Conservation (phyloP, 92 coral and sea anemone genomes). For the Epizoanthus rinbou region DNA sequence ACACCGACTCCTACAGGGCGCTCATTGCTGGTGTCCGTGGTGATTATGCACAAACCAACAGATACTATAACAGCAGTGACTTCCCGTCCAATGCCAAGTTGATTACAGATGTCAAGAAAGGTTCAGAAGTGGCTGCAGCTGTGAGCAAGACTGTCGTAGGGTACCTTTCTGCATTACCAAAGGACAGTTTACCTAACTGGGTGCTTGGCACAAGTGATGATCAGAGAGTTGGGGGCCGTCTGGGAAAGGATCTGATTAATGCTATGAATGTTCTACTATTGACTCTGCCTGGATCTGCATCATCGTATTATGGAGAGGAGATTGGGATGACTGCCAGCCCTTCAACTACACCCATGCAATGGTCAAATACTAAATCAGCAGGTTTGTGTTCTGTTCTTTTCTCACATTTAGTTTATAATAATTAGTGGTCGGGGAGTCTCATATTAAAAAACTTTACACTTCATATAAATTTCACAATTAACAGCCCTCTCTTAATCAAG, state of each 20-base stretch:
- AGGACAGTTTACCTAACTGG: constrained; percentile 79
- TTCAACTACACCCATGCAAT: constrained; percentile 78
- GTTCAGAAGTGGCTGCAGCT: constrained; percentile 12
- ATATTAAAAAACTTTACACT: too few relatives aligned
- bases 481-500: too few relatives aligned
- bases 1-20: constrained; percentile 45
- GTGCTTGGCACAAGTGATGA: constrained; percentile 49
- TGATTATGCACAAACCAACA: constrained; percentile 6
- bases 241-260: constrained; percentile 49
- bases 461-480: too few relatives aligned
- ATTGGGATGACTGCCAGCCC: constrained; percentile 67
- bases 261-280: constrained; percentile 84
- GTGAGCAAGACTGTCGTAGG: constrained; percentile 60
- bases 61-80: constrained; percentile 51
- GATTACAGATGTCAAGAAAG: constrained; percentile 29
- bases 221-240: constrained; percentile 65
- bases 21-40: constrained; percentile 61
- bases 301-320: constrained; percentile 85
- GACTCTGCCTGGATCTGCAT: constrained; percentile 88
- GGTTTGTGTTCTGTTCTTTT: constrained; percentile 46
- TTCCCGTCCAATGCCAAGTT: constrained; percentile 54
- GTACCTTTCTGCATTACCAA: constrained; percentile 59
- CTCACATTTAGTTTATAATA: too few relatives aligned
- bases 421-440: too few relatives aligned
- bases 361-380: constrained; percentile 53